Percentiles rank a stretch among this genome's conserved stretches.
Conservation (phyloP, 2,888 invertebrate genomes). For the Tanaodytes sp. region DNA sequence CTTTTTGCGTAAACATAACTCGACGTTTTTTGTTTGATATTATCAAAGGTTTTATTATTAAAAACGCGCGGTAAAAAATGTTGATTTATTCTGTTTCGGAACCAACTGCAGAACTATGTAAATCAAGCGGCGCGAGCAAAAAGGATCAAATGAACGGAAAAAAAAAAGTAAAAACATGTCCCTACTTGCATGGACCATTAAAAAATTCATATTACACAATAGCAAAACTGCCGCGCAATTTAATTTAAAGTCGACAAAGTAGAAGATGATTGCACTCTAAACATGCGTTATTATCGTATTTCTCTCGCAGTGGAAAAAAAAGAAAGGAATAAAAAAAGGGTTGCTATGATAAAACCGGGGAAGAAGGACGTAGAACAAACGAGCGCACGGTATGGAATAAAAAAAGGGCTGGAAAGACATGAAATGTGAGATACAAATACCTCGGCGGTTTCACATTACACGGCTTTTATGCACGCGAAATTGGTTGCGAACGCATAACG, state of each 20-base stretch:
- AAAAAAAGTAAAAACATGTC: no score
- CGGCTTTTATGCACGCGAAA: slow-evolving; percentile 39
- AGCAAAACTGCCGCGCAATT: slow-evolving; percentile 14
- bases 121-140: no score
- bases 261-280: slow-evolving; percentile 37
- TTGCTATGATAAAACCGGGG: neutral
- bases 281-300: slow-evolving; percentile 35
- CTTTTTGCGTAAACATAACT: no score
- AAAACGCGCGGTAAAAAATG: no score
- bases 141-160: no score
- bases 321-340: neutral
- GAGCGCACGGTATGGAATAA: slow-evolving; percentile 5
- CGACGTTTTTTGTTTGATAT: no score
- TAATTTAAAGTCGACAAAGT: slow-evolving; percentile 36
- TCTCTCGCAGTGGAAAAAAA: slow-evolving; percentile 20
- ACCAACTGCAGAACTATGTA: no score
- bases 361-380: neutral
- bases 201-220: no score
- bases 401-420: slow-evolving; percentile 17
- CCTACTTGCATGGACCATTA: no score
- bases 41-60: no score
- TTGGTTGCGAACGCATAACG: slow-evolving; percentile 40
- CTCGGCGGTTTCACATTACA: slow-evolving; percentile 37
- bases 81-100: no score
- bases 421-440: slow-evolving; percentile 44